Base-by-base conservation (phyloP, 2,113 vertebrate species). In the Accipiter cooperii region DNA sequence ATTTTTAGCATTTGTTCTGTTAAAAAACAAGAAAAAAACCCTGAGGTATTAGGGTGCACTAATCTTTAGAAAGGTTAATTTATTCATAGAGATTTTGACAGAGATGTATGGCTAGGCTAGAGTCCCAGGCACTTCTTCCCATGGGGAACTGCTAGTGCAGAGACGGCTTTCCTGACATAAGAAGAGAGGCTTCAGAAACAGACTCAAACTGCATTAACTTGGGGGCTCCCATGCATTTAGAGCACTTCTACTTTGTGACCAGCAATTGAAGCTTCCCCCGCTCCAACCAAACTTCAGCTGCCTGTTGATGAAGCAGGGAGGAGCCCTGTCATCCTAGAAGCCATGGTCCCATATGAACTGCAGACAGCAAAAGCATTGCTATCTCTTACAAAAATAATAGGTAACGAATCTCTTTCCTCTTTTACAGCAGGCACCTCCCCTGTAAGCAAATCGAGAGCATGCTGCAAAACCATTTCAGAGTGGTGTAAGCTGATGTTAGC, bases 51-150 rank as follows among this genome's bases (percentile, higher is more conserved):
- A 99, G 98, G 98, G 99, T 98, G 98, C 98, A 99, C 99, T 99
- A 99, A 99, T 99, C 99, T 99, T 99, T 99, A 99, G 98, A 98
- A 99, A 99, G 99, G 99, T 99, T 99, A 99, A 99, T 99, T 99
- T 99, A 99, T 99, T 99, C 99, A 99, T 99, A 99, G 99, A 99
- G 99, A 99, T 99, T 99, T 99, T 99, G 99, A 99, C 99, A 99
- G 99, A 99, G 99, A 99, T 99, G 99, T 99, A 99, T 99, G 99
- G 99, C 98, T 91, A 51, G 95, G 98, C 97, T 98, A 93, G 95
- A 98, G 98, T 98, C 98, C 98, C 89, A 96, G 98, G 98, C 99
- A 99, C 98, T 98, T 98, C 98, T 98, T 98, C 99, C 99, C 98
- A 79, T 98, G 98, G 99, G 99, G 98, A 97, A 97, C 91, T 94